Percentiles rank a stretch among this genome's conserved stretches.
Conservation (phyloP, 2,888 invertebrate species). For the Parnassius orleans region DNA sequence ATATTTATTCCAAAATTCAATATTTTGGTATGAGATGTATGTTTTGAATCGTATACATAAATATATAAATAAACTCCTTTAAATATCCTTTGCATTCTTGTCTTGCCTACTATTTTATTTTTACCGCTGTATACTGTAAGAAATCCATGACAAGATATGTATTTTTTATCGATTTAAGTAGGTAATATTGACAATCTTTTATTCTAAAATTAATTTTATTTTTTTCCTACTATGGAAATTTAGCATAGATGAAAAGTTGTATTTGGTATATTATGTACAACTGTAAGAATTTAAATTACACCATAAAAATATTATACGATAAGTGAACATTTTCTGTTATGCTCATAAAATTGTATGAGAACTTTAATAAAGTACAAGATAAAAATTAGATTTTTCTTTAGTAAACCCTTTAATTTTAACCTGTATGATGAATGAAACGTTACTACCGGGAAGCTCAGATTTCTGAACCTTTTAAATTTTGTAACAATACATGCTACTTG, state of each 20-base stretch:
- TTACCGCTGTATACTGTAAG: neutral
- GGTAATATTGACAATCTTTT: neutral
- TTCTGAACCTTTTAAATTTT: conserved; percentile 30
- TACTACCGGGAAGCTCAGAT: conserved; percentile 69
- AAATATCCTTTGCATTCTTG: conserved; percentile 15
- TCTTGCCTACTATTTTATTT: conserved; percentile 1
- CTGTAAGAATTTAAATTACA: no score
- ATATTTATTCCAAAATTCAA: conserved; percentile 4
- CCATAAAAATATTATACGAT: neutral
- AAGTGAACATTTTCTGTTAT: neutral
- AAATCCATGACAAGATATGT: neutral
- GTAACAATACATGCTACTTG: conserved; percentile 3
- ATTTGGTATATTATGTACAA: neutral
- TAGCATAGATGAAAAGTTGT: no score
- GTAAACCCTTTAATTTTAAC: conserved; percentile 9
- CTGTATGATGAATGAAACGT: conserved; percentile 4
- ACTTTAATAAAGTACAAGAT: conserved; percentile 18
- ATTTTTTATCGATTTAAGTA: neutral
- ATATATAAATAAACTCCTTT: neutral
- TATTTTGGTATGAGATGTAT: neutral
- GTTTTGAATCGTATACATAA: neutral
- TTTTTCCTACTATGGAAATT: no score
- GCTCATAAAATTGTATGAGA: conserved; percentile 12
- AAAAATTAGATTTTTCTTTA: conserved; percentile 15
- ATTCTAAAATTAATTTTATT: no score